These are phyloP conservation scores for Stichopus horrens DNA, from an alignment of 53 echinoderm and acorn worm species.

Conservation along the genomic window DNA sequence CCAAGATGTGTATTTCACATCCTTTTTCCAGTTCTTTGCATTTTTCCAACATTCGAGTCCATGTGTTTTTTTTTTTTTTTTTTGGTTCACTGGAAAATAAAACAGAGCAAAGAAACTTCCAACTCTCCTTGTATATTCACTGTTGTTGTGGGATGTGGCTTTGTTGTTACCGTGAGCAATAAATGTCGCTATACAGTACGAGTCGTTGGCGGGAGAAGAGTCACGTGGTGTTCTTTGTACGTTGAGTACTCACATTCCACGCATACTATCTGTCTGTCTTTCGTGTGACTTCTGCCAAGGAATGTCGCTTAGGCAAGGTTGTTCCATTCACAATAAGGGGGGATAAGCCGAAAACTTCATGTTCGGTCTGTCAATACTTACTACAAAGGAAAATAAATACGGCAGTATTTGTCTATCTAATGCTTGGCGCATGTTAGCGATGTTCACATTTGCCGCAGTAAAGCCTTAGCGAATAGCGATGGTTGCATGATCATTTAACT, in stretches of 20 bases:
- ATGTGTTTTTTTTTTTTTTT: not conserved
- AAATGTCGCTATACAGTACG: not conserved
- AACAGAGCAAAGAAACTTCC: not conserved
- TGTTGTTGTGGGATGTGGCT: not conserved
- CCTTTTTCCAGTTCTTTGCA: not conserved
- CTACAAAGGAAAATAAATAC: too few species aligned
- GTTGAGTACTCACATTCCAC: not conserved
- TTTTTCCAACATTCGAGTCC: not conserved
- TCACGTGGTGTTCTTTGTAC: not conserved
- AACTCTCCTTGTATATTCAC: not conserved
- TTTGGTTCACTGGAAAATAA: not conserved
- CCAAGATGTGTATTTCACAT: not conserved
- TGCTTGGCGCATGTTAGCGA: too few species aligned
- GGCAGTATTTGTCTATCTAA: too few species aligned
- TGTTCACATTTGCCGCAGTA: too few species aligned
- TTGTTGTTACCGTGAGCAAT: not conserved
- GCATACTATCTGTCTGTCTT: not conserved
- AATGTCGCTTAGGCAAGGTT: not conserved
- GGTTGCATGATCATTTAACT: too few species aligned
- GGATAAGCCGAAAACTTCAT: not conserved
- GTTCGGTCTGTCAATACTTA: too few species aligned
- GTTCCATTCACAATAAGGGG: not conserved
- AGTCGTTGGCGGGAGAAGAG: not conserved
- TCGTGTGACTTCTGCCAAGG: not conserved
- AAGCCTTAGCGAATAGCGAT: too few species aligned